A percentile compares a stretch with the other conserved stretches of the same genome.
These are phyloP conservation scores for Sialis lutaria DNA, from an alignment of 2,888 invertebrate species.

Conservation along the genomic window DNA sequence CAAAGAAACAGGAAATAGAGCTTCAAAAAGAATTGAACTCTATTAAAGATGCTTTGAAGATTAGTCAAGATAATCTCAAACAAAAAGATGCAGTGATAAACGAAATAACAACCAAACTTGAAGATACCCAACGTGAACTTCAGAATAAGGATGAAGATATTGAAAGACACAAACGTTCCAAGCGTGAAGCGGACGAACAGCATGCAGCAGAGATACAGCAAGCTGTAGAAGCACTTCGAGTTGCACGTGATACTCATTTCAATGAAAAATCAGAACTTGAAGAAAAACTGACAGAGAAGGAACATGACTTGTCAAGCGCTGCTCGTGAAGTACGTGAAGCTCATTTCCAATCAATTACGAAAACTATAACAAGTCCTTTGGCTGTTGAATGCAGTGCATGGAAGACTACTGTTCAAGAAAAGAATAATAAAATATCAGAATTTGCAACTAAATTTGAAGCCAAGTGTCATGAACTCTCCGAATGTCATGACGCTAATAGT, in stretches of 20 bases:
- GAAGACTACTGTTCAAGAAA: conserved; percentile 5
- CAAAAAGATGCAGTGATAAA: conserved; percentile 25
- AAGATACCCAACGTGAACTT: conserved; percentile 17
- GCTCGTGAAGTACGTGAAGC: background rate
- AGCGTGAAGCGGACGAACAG: conserved; percentile 12
- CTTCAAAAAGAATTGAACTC: conserved; percentile 26
- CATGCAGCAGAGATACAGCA: conserved; percentile 20
- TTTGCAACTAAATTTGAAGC: conserved; percentile 14
- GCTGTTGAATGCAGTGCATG: no score
- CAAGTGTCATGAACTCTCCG: conserved; percentile 15
- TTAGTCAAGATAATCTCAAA: conserved; percentile 26
- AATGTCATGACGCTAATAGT: conserved; percentile 9
- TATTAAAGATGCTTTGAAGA: conserved; percentile 27
- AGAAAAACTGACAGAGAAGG: background rate
- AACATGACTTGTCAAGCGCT: conserved; percentile 8
- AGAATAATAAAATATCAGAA: conserved; percentile 13
- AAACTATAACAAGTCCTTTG: no score
- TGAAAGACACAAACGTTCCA: conserved; percentile 9
- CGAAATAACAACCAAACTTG: conserved; percentile 12
- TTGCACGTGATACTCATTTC: conserved; percentile 15
- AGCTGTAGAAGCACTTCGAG: conserved; percentile 19
- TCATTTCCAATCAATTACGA: no score
- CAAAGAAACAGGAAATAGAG: conserved; percentile 27
- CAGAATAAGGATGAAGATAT: conserved; percentile 18
- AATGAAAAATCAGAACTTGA: background rate